phyloP scores from a whole-genome alignment of 1,140 invertebrate genomes.

The Cotesia glomerata region DNA sequence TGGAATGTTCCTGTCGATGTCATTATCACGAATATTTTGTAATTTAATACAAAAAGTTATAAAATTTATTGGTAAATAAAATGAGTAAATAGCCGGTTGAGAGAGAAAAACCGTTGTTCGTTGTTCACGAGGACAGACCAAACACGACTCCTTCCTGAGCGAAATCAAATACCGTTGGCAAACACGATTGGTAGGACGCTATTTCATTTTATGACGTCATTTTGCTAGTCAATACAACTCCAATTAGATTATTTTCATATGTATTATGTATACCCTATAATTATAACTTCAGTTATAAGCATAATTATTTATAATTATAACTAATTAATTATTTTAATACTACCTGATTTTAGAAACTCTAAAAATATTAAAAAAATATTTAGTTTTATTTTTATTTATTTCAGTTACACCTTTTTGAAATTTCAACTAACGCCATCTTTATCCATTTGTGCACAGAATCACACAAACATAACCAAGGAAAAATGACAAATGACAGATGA shows the following conservation, averaged over 20 bases:
- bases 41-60: background rate
- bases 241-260: background rate
- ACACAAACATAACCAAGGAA: background rate
- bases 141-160: conserved; percentile 34
- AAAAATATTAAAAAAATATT: no score
- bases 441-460: background rate
- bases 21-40: conserved; percentile 36
- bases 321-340: no score
- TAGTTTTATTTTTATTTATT: no score
- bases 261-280: no score
- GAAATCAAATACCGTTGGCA: conserved; percentile 48
- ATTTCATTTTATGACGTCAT: conserved; percentile 33
- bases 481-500: conserved; percentile 9
- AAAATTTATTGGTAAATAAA: conserved; percentile 8
- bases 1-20: conserved; percentile 54
- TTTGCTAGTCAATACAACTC: conserved; percentile 34
- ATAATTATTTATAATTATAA: no score
- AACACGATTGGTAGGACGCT: conserved; percentile 41
- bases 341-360: no score
- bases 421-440: background rate
- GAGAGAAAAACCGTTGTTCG: conserved; percentile 28
- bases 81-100: conserved; percentile 3
- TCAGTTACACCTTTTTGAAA: background rate
- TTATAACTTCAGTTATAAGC: no score
- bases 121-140: conserved; percentile 33